Conservation (phyloP, 2,888 invertebrate species). For the Plebejus argus region DNA sequence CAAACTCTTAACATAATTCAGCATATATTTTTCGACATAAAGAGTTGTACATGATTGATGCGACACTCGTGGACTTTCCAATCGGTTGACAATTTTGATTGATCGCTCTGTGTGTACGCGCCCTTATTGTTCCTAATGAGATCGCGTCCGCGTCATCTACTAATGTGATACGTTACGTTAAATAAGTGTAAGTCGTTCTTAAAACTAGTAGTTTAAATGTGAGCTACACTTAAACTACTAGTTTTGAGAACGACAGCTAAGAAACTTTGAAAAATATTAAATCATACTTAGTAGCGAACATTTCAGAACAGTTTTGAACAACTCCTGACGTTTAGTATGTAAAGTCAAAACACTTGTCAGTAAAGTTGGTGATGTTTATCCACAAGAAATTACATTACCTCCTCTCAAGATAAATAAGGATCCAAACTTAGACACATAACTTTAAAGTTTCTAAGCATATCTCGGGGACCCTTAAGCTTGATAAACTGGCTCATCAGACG, state of each 20-base stretch:
- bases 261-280: background rate
- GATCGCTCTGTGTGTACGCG: conserved; percentile 59
- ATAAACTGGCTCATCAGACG: conserved; percentile 37
- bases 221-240: too few relatives aligned
- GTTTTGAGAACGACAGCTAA: too few relatives aligned
- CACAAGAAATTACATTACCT: conserved; percentile 17
- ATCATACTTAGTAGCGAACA: background rate
- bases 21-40: conserved; percentile 19
- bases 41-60: conserved; percentile 68
- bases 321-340: background rate
- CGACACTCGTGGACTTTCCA: conserved; percentile 65
- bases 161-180: conserved; percentile 22
- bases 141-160: conserved; percentile 45
- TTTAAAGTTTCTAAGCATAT: conserved; percentile 39
- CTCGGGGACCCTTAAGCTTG: conserved; percentile 38
- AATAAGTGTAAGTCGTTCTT: background rate
- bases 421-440: conserved; percentile 42
- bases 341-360: background rate
- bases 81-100: conserved; percentile 79
- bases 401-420: conserved; percentile 42
- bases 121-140: conserved; percentile 59
- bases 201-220: background rate
- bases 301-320: background rate
- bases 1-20: conserved; percentile 6
- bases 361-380: conserved; percentile 1